Evolutionary conservation across 2,888 invertebrate species (phyloP).

Genomic region (Physocephala rufipes): DNA sequence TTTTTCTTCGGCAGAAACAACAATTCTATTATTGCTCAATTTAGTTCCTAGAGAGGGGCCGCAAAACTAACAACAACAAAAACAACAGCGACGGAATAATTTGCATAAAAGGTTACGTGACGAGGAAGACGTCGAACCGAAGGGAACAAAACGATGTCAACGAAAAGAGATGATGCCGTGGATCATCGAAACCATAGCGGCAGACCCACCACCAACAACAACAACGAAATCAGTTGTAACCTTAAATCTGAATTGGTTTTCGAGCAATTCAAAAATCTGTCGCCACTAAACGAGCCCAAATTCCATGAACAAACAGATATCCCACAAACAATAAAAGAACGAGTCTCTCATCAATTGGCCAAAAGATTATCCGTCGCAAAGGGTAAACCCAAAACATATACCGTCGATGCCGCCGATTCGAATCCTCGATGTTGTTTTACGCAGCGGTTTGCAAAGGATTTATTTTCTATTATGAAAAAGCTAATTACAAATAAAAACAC

Average conservation of each 20-base stretch:
- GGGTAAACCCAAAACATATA: conserved; percentile 25
- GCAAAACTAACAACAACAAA: conserved; percentile 5
- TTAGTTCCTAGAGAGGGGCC: conserved; percentile 27
- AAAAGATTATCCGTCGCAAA: not conserved
- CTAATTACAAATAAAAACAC: conserved; percentile 16
- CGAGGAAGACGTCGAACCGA: conserved; percentile 15
- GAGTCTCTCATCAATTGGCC: conserved; percentile 25
- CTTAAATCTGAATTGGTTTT: not conserved
- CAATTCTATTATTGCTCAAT: conserved; percentile 16
- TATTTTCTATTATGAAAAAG: conserved; percentile 18
- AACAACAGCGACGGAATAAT: not conserved
- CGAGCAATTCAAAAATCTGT: not conserved
- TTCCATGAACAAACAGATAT: not conserved
- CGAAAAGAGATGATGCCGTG: conserved; percentile 11
- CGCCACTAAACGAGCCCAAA: too few relatives aligned
- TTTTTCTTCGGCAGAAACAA: conserved; percentile 13
- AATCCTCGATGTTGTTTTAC: conserved; percentile 17
- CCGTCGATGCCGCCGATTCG: not conserved
- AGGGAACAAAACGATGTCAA: conserved; percentile 17
- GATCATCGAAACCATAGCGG: not conserved
- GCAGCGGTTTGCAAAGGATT: conserved; percentile 20
- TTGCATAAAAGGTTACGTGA: conserved; percentile 3
- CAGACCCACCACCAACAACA: conserved; percentile 10
- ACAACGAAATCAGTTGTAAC: conserved; percentile 34
- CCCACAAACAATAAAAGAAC: not conserved